Evolutionary conservation across 2,888 invertebrate genomes (phyloP).

Genomic region (Myopa testacea): DNA sequence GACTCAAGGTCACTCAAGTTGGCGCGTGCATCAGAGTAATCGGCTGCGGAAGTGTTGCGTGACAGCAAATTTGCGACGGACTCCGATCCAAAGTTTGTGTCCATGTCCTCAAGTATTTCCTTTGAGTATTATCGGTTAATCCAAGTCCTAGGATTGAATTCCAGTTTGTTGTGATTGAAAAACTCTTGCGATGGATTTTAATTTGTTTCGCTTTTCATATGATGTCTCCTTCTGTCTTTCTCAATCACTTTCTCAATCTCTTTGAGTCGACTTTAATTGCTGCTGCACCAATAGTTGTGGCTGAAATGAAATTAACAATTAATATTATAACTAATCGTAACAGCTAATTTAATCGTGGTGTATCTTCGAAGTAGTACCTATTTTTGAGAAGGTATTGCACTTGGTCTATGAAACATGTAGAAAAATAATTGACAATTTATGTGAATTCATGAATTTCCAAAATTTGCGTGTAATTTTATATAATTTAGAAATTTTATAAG

Average conservation of each 20-base stretch:
- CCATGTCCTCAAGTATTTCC: background rate
- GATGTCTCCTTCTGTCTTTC: background rate
- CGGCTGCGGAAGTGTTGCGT: conserved; percentile 48
- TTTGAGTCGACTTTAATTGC: background rate
- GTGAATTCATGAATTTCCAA: background rate
- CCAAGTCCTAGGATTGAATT: background rate
- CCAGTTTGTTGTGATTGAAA: background rate
- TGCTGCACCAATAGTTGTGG: background rate
- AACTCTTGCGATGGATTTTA: background rate
- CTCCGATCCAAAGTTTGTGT: conserved; percentile 41
- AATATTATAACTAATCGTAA: background rate
- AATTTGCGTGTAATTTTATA: background rate
- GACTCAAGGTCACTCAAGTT: conserved; percentile 51
- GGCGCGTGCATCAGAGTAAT: conserved; percentile 51
- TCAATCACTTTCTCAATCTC: background rate
- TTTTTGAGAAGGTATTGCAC: background rate
- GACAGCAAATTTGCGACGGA: conserved; percentile 48
- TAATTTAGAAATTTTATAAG: background rate
- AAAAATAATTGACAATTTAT: background rate
- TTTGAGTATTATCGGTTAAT: background rate
- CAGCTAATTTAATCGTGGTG: background rate
- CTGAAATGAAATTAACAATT: background rate
- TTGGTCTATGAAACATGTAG: background rate
- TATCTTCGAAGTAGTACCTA: background rate
- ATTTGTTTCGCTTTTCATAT: background rate